Percentiles rank a stretch among this genome's conserved stretches.
phyloP scores from a whole-genome alignment of 2,888 invertebrate species.

The Cerceris rybyensis region DNA sequence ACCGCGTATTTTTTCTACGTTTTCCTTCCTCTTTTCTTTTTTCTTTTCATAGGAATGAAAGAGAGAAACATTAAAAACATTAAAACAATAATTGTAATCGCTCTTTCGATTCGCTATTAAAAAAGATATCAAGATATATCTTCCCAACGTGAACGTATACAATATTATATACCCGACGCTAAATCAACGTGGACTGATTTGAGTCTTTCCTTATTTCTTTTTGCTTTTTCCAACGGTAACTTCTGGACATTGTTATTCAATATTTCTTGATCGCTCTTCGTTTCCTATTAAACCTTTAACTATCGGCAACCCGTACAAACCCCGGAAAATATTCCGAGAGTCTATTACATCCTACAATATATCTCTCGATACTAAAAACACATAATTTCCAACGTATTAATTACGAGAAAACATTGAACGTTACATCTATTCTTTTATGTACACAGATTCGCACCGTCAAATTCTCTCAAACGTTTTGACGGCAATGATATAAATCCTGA shows the following conservation, averaged over 20 bases:
- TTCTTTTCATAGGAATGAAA: conserved; percentile 32
- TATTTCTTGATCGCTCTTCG: conserved; percentile 21
- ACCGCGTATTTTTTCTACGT: conserved; percentile 37
- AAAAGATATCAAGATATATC: conserved; percentile 25
- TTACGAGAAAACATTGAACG: too few relatives aligned
- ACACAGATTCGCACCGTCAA: too few relatives aligned
- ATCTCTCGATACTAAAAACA: too few relatives aligned
- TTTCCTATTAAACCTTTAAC: conserved; percentile 27
- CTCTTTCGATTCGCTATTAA: conserved; percentile 17
- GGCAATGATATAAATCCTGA: too few relatives aligned
- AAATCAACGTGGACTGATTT: conserved; percentile 17
- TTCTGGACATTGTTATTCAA: conserved; percentile 9
- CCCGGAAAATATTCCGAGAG: neutral
- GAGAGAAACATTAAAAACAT: conserved; percentile 38
- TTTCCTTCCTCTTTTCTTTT: conserved; percentile 17
- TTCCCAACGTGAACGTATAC: conserved; percentile 22
- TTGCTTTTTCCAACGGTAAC: conserved; percentile 6
- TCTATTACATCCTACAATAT: neutral
- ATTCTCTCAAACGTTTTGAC: too few relatives aligned
- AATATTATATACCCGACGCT: conserved; percentile 6
- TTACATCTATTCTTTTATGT: too few relatives aligned
- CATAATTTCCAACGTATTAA: too few relatives aligned
- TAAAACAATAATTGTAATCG: conserved; percentile 36
- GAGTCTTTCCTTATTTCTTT: neutral
- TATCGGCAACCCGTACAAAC: conserved; percentile 17